Percentiles rank a stretch among this genome's conserved stretches.
phyloP scores from a whole-genome alignment of 1,140 invertebrate genomes.

The Drosophila chauvacae region DNA sequence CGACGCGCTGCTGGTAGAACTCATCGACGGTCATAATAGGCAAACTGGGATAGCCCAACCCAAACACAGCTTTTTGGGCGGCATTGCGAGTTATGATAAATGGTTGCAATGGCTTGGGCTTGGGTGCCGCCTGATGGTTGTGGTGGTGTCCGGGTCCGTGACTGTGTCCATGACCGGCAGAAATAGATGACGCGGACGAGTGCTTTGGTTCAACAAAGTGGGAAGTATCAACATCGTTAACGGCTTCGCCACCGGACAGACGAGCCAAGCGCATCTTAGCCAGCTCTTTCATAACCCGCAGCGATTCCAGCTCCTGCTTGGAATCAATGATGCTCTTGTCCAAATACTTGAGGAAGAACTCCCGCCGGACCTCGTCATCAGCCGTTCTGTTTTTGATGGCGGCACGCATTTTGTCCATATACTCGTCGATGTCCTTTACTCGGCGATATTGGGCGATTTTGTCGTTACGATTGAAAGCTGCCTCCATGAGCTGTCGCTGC shows the following conservation, averaged over 20 bases:
- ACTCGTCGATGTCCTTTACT: slow-evolving; percentile 91
- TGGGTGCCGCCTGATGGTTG: slow-evolving; percentile 45
- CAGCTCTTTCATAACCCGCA: slow-evolving; percentile 90
- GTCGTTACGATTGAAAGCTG: slow-evolving; percentile 86
- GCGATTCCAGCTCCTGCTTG: slow-evolving; percentile 91
- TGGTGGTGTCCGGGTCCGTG: slow-evolving; percentile 46
- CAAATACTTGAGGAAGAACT: slow-evolving; percentile 93
- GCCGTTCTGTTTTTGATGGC: slow-evolving; percentile 87
- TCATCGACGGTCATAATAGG: slow-evolving; percentile 97
- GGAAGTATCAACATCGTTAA: slow-evolving; percentile 13
- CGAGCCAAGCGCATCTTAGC: slow-evolving; percentile 87
- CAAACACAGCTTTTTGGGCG: slow-evolving; percentile 96
- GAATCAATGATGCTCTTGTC: slow-evolving; percentile 90
- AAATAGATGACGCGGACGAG: background rate
- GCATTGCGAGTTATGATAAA: slow-evolving; percentile 96
- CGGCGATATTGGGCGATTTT: slow-evolving; percentile 93
- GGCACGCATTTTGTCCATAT: slow-evolving; percentile 88
- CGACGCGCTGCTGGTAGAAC: slow-evolving; percentile 95
- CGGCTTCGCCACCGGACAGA: slow-evolving; percentile 29
- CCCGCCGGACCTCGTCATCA: slow-evolving; percentile 92
- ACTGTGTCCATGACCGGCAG: slow-evolving; percentile 42
- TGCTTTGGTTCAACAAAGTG: background rate
- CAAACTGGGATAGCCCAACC: slow-evolving; percentile 96
- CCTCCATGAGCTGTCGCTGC: slow-evolving; percentile 74
- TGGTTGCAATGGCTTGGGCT: slow-evolving; percentile 89